Percentiles rank a stretch among this genome's conserved stretches.
These are phyloP conservation scores for Nephrotoma flavescens DNA, from an alignment of 2,888 invertebrate species.

Conservation along the genomic window DNA sequence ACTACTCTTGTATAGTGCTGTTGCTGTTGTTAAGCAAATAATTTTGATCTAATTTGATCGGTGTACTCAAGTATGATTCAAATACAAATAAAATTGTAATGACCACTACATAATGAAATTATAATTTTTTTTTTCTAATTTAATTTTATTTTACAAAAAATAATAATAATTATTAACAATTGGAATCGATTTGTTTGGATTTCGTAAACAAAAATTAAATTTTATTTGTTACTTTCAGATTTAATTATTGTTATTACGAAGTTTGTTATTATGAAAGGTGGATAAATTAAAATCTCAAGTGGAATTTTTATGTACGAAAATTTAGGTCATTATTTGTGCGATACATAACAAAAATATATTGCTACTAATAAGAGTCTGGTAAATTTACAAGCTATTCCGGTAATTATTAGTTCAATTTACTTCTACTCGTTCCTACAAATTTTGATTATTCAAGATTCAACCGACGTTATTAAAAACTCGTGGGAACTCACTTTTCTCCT, in stretches of 20 bases:
- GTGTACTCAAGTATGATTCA: not conserved
- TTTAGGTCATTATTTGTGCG: not conserved
- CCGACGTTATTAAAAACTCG: no score
- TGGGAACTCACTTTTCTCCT: no score
- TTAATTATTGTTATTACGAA: not conserved
- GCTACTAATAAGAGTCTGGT: no score
- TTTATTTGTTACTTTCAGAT: not conserved
- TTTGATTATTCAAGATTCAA: no score
- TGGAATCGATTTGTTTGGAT: not conserved
- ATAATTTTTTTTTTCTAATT: not conserved
- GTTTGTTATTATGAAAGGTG: not conserved
- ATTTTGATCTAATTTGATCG: not conserved
- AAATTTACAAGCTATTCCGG: no score
- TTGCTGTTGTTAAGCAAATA: not conserved
- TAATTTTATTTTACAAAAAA: not conserved
- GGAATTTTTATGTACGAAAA: not conserved
- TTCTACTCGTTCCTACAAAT: no score
- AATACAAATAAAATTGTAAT: not conserved
- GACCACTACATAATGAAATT: not conserved
- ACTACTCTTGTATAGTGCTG: not conserved
- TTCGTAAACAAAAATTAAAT: not conserved
- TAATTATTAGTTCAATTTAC: no score
- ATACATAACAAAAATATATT: not conserved
- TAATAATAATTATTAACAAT: not conserved
- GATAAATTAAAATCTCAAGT: not conserved